Evolutionary conservation across 2,113 vertebrate genomes (phyloP), one percentile per base, ranked within the genome.

Genomic region (Tachycineta bicolor): DNA sequence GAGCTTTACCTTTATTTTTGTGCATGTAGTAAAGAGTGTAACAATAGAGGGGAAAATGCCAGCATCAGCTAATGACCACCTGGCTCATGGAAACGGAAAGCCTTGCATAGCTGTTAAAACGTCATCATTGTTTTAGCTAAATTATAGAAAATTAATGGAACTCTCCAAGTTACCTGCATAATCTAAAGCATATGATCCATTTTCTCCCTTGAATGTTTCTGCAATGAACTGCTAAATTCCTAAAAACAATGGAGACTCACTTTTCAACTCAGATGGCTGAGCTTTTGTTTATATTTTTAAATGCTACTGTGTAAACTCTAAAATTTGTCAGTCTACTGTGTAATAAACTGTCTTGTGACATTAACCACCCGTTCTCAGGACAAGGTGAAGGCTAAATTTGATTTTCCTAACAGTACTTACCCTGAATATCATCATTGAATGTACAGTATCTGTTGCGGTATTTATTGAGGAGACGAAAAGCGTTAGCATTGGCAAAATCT

Each of bases 341-440:
- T 37, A 70, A 63, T 34, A 70, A 94, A 64, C 20, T 60, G 14
- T 19, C 26, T 33, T 29, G 24, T 68, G 83, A 86, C n/a, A 68
- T 78, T 77, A 64, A 49, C 37, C 34, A 19, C 22, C 6, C 16
- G 60, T 60, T 52, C 44, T 70, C 18, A 7, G 26, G n/a, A 86
- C 7, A 70, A 68, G n/a, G 52, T 68, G 60, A 88, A 83, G 65
- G 56, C 58, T 49, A 56, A 63, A 70, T 55, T 26, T 78, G 33
- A 50, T 60, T 93, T 76, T 82, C 13, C 41, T 62, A 18, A 7
- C 41, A 75, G 33, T 29, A 64, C 96, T 95, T 93, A 99, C 99
- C 99, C 98, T 99, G 99, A 96, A 99, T 99, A 94, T 99, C 99
- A 69, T 99, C 99, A 21, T 99, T 99, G 97, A 99, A 99, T 41